Evolutionary conservation across 2,888 invertebrate genomes (phyloP), one percentile per base, ranked within the genome.

Genomic region (Lycophotia porphyrea): DNA sequence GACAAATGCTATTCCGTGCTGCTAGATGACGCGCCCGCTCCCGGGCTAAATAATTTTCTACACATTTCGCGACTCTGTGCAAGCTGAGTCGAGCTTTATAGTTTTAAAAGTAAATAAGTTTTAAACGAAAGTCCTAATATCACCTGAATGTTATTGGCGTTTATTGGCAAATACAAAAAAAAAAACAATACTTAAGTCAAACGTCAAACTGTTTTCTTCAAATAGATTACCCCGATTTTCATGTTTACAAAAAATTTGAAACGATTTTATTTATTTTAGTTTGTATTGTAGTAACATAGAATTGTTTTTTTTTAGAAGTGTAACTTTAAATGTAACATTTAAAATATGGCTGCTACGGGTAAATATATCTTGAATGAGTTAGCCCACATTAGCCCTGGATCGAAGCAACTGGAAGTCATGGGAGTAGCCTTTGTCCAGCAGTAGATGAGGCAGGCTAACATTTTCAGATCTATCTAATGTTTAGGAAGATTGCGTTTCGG

Each of bases 171-270:
- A 36, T 15, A 34, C 11, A 39, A 70, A 77, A 70, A 77, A 77
- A 70, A 84, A 78, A 79, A 18, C 24, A 11, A 49, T 67, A 15
- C 39, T 0, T 15, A 1, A 58, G 39, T 68, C 42, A 76, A 68
- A 81, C 66, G 88, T 88, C 87, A 88, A 78, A 63, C 34, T n/a
- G 63, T 18, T 63, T 63, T 81, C 70, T 75, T 64, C 70, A 66
- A 77, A 71, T 52, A 70, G 66, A 83, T 82, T 88, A 89, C 83
- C 78, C 85, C 86, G 85, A 75, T 83, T 78, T 52, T 64, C 44
- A 91, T 93, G 90, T 91, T 90, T 91, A 91, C 87, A 80, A 78
- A 78, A 74, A 80, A 92, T 90, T 91, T 81, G 82, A 89, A 85
- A 71, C 74, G 76, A 82, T 92, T 92, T 74, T 80, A 88, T 87